phyloP scores from a whole-genome alignment of 2,113 vertebrate genomes.

The Taurulus bubalis region DNA sequence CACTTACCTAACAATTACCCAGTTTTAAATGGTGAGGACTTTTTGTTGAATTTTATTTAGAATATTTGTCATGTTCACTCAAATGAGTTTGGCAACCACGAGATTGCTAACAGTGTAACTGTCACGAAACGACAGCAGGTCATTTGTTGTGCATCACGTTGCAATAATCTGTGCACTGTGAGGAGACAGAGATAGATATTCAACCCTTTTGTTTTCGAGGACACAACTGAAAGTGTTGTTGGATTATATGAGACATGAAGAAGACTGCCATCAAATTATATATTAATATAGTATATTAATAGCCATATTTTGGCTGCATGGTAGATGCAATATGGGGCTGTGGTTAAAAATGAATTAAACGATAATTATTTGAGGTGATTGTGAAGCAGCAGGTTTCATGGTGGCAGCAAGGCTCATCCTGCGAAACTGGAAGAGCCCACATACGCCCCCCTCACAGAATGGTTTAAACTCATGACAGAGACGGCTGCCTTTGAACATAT shows the following conservation, averaged over 20 bases:
- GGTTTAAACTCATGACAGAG: no score
- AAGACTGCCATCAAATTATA: neutral
- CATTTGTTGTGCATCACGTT: neutral
- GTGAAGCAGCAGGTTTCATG: no score
- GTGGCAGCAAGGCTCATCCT: no score
- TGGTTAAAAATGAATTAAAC: no score
- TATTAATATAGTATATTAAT: neutral
- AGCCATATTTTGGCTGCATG: neutral
- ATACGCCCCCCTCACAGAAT: no score
- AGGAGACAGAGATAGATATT: neutral
- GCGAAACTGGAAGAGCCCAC: no score
- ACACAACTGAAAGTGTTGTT: neutral
- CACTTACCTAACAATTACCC: neutral
- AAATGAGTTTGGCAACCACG: neutral
- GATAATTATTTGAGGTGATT: no score
- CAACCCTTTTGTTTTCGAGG: neutral
- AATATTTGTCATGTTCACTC: neutral
- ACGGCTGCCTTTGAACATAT: no score
- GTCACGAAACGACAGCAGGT: neutral
- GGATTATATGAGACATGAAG: neutral
- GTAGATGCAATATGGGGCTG: neutral
- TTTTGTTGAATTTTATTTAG: neutral
- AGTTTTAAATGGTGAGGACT: neutral
- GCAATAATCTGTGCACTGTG: neutral
- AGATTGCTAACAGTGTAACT: neutral